Percentiles rank a stretch among this genome's conserved stretches.
Evolutionary conservation across 2,888 invertebrate species (phyloP).

Genomic region (Ptychoptera albimana): DNA sequence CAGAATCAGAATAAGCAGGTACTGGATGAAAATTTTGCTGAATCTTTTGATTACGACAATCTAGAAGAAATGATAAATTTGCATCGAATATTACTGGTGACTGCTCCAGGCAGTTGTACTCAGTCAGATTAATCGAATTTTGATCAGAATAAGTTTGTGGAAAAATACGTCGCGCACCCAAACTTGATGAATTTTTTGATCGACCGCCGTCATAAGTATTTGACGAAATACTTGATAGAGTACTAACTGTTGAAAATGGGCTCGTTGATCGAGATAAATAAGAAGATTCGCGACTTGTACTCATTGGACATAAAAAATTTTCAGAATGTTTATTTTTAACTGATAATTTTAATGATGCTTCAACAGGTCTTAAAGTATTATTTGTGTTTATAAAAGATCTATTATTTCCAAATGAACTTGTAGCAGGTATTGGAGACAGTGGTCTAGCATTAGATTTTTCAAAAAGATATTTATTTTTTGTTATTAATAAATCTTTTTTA

Average conservation of each 20-base stretch:
- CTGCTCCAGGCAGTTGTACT: slow-evolving; percentile 48
- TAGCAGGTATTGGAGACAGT: too few relatives aligned
- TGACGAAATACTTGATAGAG: slow-evolving; percentile 15
- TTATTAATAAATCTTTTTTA: too few relatives aligned
- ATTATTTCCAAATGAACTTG: too few relatives aligned
- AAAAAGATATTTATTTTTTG: too few relatives aligned
- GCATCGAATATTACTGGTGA: slow-evolving; percentile 70
- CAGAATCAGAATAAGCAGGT: slow-evolving; percentile 60
- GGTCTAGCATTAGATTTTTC: too few relatives aligned
- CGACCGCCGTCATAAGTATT: slow-evolving; percentile 5
- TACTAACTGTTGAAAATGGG: slow-evolving; percentile 28
- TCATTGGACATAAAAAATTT: neutral
- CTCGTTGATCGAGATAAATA: slow-evolving; percentile 40
- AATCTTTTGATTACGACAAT: slow-evolving; percentile 52
- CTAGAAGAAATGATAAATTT: slow-evolving; percentile 62
- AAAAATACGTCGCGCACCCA: slow-evolving; percentile 43
- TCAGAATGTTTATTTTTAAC: slow-evolving; percentile 7
- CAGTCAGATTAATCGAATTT: slow-evolving; percentile 36
- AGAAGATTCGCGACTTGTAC: slow-evolving; percentile 16
- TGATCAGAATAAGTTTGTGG: slow-evolving; percentile 42
- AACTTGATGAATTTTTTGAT: neutral
- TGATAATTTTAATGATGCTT: slow-evolving; percentile 19
- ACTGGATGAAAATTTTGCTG: slow-evolving; percentile 51
- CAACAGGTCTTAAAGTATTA: slow-evolving; percentile 14
- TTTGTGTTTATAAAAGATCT: too few relatives aligned